Base-by-base conservation (phyloP, 1,140 invertebrate genomes). In the Drosophila burlai region DNA sequence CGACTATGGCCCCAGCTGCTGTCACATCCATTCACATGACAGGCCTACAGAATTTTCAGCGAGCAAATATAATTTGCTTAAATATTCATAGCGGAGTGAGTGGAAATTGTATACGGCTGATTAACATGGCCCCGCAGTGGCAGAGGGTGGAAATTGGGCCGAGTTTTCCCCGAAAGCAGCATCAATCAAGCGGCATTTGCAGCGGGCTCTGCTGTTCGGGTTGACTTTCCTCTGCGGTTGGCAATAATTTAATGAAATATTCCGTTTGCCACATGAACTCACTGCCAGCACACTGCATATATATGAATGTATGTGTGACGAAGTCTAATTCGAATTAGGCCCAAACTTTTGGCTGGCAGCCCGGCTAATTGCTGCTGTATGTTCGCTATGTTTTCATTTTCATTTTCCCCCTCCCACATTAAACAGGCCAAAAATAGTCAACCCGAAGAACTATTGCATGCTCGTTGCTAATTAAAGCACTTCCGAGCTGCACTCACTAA, bases 221-320 rank as follows among this genome's bases (percentile, higher is more conserved):
- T 26, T 40, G 43, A 50, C 40, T 57, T 58, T 46, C 46, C 65
- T 15, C 55, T 46, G 80, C 40, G 76, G 76, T 83, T 80, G 47
- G 50, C 64, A 57, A 83, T 83, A 87, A 89, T 89, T 87, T 81
- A 74, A 87, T 87, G 73, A 77, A 87, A 89, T 87, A 89, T 87
- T 83, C 76, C 71, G 67, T 87, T 83, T 83, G 83, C 60, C 67
- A 60, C 72, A 62, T 74, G 64, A 59, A 59, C 80, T 76, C 59
- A 43, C 47, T 55, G 45, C 34, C 50, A 76, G 42, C 40, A 69
- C 34, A 50, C 36, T 29, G 38, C 55, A 58, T 61, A 26, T 50
- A 58, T 52, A 26, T 67, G 13, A 4, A 52, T 52, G 15, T 26
- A 16, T 36, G 34, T 55, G 43, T 16, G 52, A 16, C 60, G 16